Evolutionary conservation across 2,797 vertebrate genomes (phyloP), one percentile per base, ranked within the genome.

Genomic region (Sebastiscus tertius): DNA sequence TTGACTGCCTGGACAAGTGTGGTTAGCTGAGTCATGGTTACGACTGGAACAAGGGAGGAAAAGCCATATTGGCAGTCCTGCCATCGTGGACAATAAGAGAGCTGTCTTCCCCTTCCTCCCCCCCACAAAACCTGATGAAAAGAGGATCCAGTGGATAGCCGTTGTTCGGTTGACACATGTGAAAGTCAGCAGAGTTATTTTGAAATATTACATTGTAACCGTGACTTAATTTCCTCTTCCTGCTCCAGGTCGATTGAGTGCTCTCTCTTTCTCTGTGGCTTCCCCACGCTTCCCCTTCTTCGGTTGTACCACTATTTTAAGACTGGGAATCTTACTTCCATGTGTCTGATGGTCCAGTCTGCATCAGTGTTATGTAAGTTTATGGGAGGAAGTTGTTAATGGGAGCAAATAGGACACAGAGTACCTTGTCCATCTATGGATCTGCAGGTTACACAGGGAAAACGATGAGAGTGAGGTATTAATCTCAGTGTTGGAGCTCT

Each of bases 191-290:
- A 86, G 80, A 90, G 88, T 92, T 93, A 89, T 95, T 96, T 94
- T 88, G 85, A 91, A 92, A 86, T 87, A 89, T 93, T 87, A 89
- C 77, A 84, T 93, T 92, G 77, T 79, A 62, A 79, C 82, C 85
- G 75, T 90, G 91, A 93, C 80, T 75, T 89, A n/a, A 93, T 94
- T 95, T 95, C 94, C 92, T 91, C 89, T 95, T 96, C 93, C 93
- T 93, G 79, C 72, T 82, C 72, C 73, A 83, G 85, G 74, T 90
- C 49, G 81, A 86, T 80, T 46, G 68, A 87, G 83, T 65, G 86
- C 79, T 87, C 80, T 81, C 74, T 83, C 61, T 81, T 76, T 87
- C 82, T 86, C 55, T 39, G 49, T 79, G 65, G 83, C 87, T 86
- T 77, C 81, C 83, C 70, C 72, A 63, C 27, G 24, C 81, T 80